phyloP scores from a whole-genome alignment of 2,113 vertebrate genomes.

The Ptilorrhoa leucosticta region DNA sequence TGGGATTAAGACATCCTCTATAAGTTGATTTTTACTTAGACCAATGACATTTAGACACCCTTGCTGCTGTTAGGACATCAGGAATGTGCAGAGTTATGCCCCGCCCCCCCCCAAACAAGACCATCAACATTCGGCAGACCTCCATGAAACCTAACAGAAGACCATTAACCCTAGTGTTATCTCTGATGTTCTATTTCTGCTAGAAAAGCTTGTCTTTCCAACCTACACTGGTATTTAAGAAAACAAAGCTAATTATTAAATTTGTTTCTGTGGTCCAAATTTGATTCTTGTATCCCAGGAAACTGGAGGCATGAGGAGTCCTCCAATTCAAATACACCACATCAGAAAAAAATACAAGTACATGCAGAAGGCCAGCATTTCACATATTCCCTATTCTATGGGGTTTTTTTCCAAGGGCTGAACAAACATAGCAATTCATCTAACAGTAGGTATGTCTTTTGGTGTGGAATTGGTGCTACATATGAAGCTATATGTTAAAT shows the following conservation, averaged over 20 bases:
- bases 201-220: neutral
- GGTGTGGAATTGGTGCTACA: neutral
- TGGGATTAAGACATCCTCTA: neutral
- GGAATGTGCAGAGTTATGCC: neutral
- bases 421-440: neutral
- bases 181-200: neutral
- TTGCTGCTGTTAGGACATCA: neutral
- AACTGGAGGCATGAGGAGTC: neutral
- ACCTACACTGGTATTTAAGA: neutral
- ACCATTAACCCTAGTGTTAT: neutral
- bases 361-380: neutral
- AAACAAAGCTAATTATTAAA: neutral
- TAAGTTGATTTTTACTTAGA: neutral
- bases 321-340: neutral
- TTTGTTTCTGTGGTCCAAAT: neutral
- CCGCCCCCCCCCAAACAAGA: fast-evolving
- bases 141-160: neutral
- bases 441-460: neutral
- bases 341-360: neutral
- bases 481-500: neutral
- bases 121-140: neutral
- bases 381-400: neutral
- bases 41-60: neutral
- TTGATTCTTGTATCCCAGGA: neutral
- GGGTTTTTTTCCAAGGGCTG: fast-evolving